These are phyloP conservation scores for Bubalus kerabau DNA, from an alignment of 2,113 vertebrate genomes.

Conservation along the genomic window DNA sequence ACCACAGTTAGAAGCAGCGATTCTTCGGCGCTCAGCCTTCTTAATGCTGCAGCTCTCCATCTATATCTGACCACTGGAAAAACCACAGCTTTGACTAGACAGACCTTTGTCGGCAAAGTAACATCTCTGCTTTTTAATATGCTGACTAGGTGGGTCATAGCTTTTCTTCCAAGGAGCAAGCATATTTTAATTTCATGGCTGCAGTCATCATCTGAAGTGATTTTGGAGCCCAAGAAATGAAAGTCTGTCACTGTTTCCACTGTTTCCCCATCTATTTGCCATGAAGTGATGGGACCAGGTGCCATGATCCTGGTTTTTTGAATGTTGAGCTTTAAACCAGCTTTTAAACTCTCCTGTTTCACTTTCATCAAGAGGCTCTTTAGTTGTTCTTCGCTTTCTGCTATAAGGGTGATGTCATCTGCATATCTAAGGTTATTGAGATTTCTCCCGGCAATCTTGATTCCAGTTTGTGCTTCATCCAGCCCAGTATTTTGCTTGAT, in stretches of 20 bases:
- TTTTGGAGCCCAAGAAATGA: no score
- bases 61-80: no score
- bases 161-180: no score
- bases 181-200: no score
- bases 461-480: not conserved
- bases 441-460: not conserved
- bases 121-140: no score
- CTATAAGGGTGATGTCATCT: not conserved
- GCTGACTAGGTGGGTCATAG: no score
- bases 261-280: not conserved
- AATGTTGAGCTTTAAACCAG: not conserved
- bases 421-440: not conserved
- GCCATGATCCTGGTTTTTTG: not conserved
- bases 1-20: rapidly evolving
- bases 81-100: no score
- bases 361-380: not conserved
- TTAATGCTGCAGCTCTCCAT: no score
- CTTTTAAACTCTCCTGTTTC: not conserved
- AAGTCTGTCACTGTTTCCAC: no score
- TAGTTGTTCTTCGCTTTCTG: not conserved
- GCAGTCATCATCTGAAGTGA: no score
- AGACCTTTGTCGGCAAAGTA: no score
- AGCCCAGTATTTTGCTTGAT: not conserved
- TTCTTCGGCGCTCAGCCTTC: not conserved
- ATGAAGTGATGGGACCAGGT: not conserved